Evolutionary conservation across 2,888 invertebrate genomes (phyloP).

Genomic region (Epinotia ramella): DNA sequence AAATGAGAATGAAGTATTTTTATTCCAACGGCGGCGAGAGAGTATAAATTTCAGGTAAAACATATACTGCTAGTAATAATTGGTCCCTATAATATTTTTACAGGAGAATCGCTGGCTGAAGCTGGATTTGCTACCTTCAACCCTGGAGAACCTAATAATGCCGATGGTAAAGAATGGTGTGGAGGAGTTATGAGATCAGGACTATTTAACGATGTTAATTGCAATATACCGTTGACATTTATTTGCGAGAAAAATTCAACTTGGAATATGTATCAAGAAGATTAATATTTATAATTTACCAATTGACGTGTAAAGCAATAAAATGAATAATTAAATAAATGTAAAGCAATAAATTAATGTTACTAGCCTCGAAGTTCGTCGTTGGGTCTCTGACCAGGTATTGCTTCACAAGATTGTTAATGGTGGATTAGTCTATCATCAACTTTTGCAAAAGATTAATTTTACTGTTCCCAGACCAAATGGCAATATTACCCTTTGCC

Average conservation of each 20-base stretch:
- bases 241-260: slow-evolving; percentile 27
- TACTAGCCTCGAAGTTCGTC: too few species aligned
- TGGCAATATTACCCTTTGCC: neutral
- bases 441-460: neutral
- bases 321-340: too few species aligned
- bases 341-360: too few species aligned
- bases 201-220: slow-evolving; percentile 13
- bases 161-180: slow-evolving; percentile 8
- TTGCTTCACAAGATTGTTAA: too few species aligned
- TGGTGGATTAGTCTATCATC: neutral
- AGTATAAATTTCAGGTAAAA: too few species aligned
- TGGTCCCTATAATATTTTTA: slow-evolving; percentile 8
- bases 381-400: too few species aligned
- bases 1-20: too few species aligned
- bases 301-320: neutral
- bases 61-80: neutral
- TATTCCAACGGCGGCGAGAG: too few species aligned
- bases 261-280: neutral
- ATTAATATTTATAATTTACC: neutral
- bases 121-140: slow-evolving; percentile 26
- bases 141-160: slow-evolving; percentile 16
- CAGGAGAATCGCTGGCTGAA: slow-evolving; percentile 27
- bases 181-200: slow-evolving; percentile 17
- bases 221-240: neutral
- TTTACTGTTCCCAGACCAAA: neutral